Base-by-base conservation (phyloP, 1,140 invertebrate genomes). In the Maconellicoccus hirsutus region DNA sequence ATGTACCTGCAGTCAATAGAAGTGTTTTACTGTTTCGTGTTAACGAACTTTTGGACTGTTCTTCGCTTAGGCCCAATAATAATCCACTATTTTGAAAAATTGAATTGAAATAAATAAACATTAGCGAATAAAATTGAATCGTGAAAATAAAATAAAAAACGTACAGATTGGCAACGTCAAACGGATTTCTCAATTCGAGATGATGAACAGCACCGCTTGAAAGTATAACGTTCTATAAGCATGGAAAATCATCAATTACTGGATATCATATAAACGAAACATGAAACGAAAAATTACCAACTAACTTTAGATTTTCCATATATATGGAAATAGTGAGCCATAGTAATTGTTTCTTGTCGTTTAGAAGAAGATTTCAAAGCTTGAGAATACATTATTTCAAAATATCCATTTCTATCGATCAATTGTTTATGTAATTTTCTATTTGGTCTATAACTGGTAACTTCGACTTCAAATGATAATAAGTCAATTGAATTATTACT, bases 241-340 rank as follows among this genome's bases (percentile, higher is more conserved):
- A 66, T 6, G 10, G 25, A 66, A 19, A 33, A 33, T 33, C 6
- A 16, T 52, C 3, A 52, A 8, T 52, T 19, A 52, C 4, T 16
- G 12, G 4, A 16, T 52, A 14, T 6, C 42, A 52, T 52, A 14
- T 16, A 52, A 52, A 52, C 2, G n/a, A 8, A 52, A 52, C 29
- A 8, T 52, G 12, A 19, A 52, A 52, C 4, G 6, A 66, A n/a
- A n/a, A n/a, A n/a, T n/a, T n/a, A n/a, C n/a, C n/a, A n/a, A n/a
- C n/a, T 66, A 23, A 66, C 61, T 26, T 66, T 66, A 4, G 61
- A 66, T 66, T 66, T 66, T 66, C 61, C 61, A 26, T 66, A 66
- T 6, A 66, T 66, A 16, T 66, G 21, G 16, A 66, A 66, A 66
- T 66, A 66, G 6, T 66, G 61, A 26, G 61, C 25, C 61, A 66